Percentiles rank a stretch among this genome's conserved stretches.
These are phyloP conservation scores for Charanyca ferruginea DNA, from an alignment of 2,888 invertebrate genomes.

Conservation along the genomic window DNA sequence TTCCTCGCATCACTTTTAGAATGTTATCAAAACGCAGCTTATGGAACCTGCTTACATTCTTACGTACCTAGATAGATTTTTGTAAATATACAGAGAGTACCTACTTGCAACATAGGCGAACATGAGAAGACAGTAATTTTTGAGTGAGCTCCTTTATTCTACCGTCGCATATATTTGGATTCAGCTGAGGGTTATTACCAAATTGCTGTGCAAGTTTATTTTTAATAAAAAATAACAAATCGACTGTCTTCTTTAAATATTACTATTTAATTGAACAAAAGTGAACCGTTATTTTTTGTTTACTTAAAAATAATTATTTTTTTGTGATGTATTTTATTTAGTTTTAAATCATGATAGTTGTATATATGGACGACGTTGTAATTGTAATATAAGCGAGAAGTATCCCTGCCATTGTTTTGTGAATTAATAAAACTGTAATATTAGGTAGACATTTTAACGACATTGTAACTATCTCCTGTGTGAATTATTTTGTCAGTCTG, in stretches of 20 bases:
- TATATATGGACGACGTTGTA: conserved; percentile 44
- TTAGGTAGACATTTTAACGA: conserved; percentile 16
- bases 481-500: conserved; percentile 19
- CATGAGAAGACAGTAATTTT: conserved; percentile 27
- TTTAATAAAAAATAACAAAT: conserved; percentile 19
- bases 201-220: conserved; percentile 12
- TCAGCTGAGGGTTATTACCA: conserved; percentile 16
- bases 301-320: conserved; percentile 4
- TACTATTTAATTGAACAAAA: conserved; percentile 13
- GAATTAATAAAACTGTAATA: conserved; percentile 17
- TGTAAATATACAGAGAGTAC: conserved; percentile 58
- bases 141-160: conserved; percentile 32
- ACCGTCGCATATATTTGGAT: conserved; percentile 18
- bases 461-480: conserved; percentile 17
- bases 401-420: conserved; percentile 47
- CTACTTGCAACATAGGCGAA: conserved; percentile 26
- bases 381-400: conserved; percentile 38
- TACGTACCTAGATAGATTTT: conserved; percentile 41
- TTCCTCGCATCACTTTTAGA: conserved; percentile 43
- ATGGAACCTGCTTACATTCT: conserved; percentile 32
- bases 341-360: conserved; percentile 7
- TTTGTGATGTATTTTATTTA: conserved; percentile 4
- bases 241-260: conserved; percentile 33
- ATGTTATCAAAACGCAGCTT: conserved; percentile 49
- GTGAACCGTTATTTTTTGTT: neutral